Conservation (phyloP, 2,797 vertebrate genomes). For the Alauda arvensis region DNA sequence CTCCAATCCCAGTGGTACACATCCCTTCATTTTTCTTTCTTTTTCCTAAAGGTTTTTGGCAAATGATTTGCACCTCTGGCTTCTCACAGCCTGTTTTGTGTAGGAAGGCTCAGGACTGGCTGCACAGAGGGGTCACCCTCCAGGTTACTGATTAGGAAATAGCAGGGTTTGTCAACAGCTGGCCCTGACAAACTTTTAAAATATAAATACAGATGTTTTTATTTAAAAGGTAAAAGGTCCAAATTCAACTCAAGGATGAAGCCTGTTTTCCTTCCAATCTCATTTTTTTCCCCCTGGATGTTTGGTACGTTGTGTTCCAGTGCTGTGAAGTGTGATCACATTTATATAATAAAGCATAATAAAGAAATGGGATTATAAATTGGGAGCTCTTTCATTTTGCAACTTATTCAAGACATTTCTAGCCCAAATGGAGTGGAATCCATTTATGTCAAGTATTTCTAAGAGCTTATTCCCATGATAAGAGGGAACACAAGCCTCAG, state of each 20-base stretch:
- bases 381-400: background rate
- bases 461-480: background rate
- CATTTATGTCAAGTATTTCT: background rate
- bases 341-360: constrained; percentile 16
- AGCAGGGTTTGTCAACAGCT: constrained; percentile 55
- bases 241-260: constrained; percentile 19
- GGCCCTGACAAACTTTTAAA: constrained; percentile 14
- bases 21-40: background rate
- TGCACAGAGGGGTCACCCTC: background rate
- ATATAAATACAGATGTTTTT: constrained; percentile 65
- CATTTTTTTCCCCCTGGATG: background rate
- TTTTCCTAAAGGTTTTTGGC: background rate
- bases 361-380: constrained; percentile 6
- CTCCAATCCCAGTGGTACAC: background rate
- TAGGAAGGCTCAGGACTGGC: constrained; percentile 6
- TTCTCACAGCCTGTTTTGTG: background rate
- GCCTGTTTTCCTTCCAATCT: constrained; percentile 32
- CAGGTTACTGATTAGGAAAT: constrained; percentile 51
- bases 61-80: background rate
- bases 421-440: background rate
- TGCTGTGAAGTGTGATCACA: constrained; percentile 9
- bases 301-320: constrained; percentile 39
- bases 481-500: background rate
- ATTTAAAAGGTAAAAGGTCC: constrained; percentile 52
- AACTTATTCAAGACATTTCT: background rate